phyloP scores from a whole-genome alignment of 2,888 invertebrate species.

The Leptothorax acervorum region DNA sequence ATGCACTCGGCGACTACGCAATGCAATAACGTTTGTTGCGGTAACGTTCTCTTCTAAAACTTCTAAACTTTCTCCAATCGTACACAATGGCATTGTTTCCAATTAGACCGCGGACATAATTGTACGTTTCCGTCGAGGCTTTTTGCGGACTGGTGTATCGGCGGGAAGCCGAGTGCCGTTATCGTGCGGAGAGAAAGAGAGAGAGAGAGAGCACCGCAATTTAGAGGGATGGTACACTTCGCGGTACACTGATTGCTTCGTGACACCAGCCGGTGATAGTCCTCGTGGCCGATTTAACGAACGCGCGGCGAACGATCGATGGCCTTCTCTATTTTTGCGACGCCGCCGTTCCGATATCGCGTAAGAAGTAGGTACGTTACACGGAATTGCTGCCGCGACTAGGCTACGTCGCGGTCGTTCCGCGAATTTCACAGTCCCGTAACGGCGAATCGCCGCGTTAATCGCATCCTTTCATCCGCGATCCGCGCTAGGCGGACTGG shows the following conservation, averaged over 20 bases:
- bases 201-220: slow-evolving; percentile 51
- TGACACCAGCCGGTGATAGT: slow-evolving; percentile 25
- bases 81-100: slow-evolving; percentile 9
- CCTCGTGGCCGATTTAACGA: slow-evolving; percentile 32
- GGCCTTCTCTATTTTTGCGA: slow-evolving; percentile 34
- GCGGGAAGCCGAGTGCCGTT: slow-evolving; percentile 38
- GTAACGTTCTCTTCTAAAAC: not conserved
- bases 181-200: slow-evolving; percentile 10
- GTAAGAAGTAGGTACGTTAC: slow-evolving; percentile 11
- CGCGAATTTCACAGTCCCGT: slow-evolving; percentile 42
- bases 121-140: slow-evolving; percentile 17
- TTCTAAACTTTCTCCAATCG: slow-evolving; percentile 19
- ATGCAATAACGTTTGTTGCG: not conserved
- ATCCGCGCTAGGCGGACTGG: slow-evolving; percentile 18
- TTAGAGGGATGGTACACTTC: slow-evolving; percentile 49
- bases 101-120: slow-evolving; percentile 31
- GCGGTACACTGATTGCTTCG: slow-evolving; percentile 49
- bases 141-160: not conserved
- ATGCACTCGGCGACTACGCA: not conserved
- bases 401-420: not conserved
- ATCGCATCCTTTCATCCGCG: slow-evolving; percentile 48
- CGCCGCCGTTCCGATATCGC: slow-evolving; percentile 18
- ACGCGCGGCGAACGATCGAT: slow-evolving; percentile 65
- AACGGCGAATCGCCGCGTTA: slow-evolving; percentile 30
- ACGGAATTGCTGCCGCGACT: slow-evolving; percentile 7